Conservation (phyloP, 2,113 vertebrate genomes). For the cat (Felis catus) region F.catus_Fca126_mat1.0 CM031418.1:62940501-62941000, state of each 20-base stretch:
- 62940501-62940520: too few relatives aligned
- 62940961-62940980: not conserved
- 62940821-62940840: not conserved
- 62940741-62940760: not conserved
- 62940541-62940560: not conserved
- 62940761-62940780: not conserved
- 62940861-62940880: not conserved
- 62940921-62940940: not conserved
- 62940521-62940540: not conserved
- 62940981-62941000: not conserved
- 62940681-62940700: not conserved
- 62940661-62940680: not conserved
- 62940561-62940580: not conserved
- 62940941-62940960: not conserved
- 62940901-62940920: not conserved
- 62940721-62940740: not conserved
- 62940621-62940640: not conserved
- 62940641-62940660: not conserved
- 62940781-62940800: not conserved
- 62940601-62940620: not conserved
- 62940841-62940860: not conserved
- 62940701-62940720: not conserved
- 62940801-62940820: not conserved
- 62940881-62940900: not conserved
- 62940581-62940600: not conserved